Evolutionary conservation across 2,888 invertebrate species (phyloP), one percentile per base, ranked within the genome.

Genomic region (Neocrepidodera transversa): DNA sequence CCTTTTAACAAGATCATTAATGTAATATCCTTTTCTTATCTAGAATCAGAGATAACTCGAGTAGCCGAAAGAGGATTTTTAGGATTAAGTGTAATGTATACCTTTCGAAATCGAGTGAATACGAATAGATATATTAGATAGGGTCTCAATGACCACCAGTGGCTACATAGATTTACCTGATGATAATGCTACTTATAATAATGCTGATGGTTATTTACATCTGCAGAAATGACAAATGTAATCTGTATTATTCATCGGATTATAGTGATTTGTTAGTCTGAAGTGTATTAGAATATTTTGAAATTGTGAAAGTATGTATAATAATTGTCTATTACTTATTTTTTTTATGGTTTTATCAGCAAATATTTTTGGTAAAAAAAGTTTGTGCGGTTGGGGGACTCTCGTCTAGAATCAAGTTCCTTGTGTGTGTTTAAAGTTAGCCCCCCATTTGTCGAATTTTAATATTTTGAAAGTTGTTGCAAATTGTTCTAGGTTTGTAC

Each of bases 1-100:
- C 49, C 42, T 52, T 59, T 58, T 59, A 64, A 64, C 64, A 61
- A 61, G 64, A 64, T 64, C 45, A 64, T 58, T 61, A 58, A 53
- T 59, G 64, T 64, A 61, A 61, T 64, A 61, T 56, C 60, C 63
- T 43, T 42, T 52, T 42, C 59, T 64, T 63, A 63, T 60, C 63
- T 58, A 16, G 18, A 47, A 60, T 60, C 60, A 20, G 36, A 57
- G 53, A 57, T 47, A 45, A 42, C 45, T 42, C 28, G 43, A 56
- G 53, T 53, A 30, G 51, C 57, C 60, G 60, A 60, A 56, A 60
- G 51, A 47, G 48, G 56, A 54, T 54, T 54, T 45, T 45, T 10
- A 14, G 52, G 58, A 60, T 60, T 57, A 60, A 18, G 30, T 60
- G 60, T 53, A 60, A 60, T 57, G 56, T 49, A 60, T 60, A 60